These are phyloP conservation scores for Etheostoma cragini DNA, from an alignment of 2,113 vertebrate genomes.

Conservation along the genomic window DNA sequence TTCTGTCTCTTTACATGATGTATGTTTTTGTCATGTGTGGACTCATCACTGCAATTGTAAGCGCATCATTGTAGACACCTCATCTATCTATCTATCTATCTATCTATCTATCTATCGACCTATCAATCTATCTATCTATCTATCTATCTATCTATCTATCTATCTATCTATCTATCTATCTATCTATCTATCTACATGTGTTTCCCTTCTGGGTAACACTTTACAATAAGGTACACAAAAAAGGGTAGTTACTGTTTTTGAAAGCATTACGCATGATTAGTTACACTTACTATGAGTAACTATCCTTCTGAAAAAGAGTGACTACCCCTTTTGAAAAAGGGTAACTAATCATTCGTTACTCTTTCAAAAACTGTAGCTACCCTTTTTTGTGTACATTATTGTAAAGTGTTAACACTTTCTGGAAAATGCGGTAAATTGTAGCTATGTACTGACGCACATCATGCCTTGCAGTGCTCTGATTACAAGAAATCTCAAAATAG, in stretches of 20 bases:
- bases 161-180: conserved; percentile 11
- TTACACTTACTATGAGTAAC: no score
- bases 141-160: conserved; percentile 4
- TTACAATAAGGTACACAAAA: no score
- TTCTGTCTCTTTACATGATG: conserved; percentile 12
- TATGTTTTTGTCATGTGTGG: background rate
- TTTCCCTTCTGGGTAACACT: background rate
- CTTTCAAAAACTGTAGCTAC: no score
- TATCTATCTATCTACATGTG: conserved; percentile 19
- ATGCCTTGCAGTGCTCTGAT: conserved; percentile 35
- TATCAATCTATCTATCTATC: conserved; percentile 5
- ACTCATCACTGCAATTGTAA: background rate
- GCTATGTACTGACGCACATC: conserved; percentile 7
- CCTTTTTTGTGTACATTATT: no score
- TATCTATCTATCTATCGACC: background rate
- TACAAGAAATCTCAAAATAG: conserved; percentile 37
- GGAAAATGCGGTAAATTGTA: conserved; percentile 15
- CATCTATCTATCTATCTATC: background rate
- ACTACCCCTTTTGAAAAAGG: no score
- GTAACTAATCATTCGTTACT: no score
- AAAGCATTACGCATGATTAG: no score
- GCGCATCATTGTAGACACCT: background rate
- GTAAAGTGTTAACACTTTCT: no score
- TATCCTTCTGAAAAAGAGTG: no score
- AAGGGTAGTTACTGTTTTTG: no score